Evolutionary conservation across 2,113 vertebrate species (phyloP), one percentile per base, ranked within the genome.

Genomic region (Lycocorax pyrrhopterus): DNA sequence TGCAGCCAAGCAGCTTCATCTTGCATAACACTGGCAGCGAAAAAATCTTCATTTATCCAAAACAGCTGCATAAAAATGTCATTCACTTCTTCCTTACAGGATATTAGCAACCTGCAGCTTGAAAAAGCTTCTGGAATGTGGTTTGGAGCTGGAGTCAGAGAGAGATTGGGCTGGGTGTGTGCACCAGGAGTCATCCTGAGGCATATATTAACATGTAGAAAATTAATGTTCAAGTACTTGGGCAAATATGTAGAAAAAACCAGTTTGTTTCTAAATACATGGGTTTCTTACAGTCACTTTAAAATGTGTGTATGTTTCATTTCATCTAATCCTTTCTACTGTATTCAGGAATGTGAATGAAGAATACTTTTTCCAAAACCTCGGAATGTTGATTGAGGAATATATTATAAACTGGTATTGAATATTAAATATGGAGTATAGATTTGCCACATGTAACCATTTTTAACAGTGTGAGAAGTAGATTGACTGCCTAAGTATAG

Each of bases 221-320:
- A 74, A 75, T 59, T 25, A 39, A 0, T 32, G 43, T 39, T 59
- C 21, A 86, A 13, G 16, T 75, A 71, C 16, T 71, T 62, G 47
- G 62, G 11, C 27, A 75, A 71, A 47, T 67, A 35, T 10, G 13
- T 58, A 49, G 47, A 7, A 22, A 87, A 66, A 9, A 20, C 9
- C 10, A 16, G 4, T 35, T 47, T 56, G 13, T 73, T 89, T 73
- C 32, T 75, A 77, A 72, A 63, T 58, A 63, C 2, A 1, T n/a
- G 6, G 2, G 1, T 0, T 0, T 71, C 76, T 76, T 49, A 21
- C 0, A 1, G 14, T 53, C 32, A 60, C 32, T 55, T 94, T 39
- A 49, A 87, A 73, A 77, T 8, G 2, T 30, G 12, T 60, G 2
- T 46, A 19, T 46, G 15, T 56, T 67, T 71, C 7, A 60, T 73